Evolutionary conservation across 1,140 invertebrate genomes (phyloP).

Genomic region (Marisa cornuarietis): DNA sequence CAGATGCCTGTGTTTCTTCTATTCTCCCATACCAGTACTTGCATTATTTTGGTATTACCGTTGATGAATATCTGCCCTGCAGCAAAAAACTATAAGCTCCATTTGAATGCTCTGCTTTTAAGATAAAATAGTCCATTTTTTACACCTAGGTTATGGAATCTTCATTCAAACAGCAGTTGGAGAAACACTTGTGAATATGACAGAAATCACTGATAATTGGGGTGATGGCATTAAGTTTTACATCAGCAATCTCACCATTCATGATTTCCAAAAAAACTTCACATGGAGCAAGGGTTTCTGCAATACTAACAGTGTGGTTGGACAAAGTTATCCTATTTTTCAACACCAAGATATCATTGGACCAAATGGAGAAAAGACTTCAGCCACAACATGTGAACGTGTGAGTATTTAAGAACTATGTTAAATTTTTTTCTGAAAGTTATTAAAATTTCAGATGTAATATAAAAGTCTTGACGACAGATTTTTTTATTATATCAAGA

Average conservation of each 20-base stretch:
- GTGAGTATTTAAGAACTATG: constrained; percentile 30
- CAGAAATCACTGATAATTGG: constrained; percentile 87
- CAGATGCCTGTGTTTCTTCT: no score
- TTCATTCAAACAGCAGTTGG: constrained; percentile 81
- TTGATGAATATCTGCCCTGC: no score
- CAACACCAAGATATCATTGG: constrained; percentile 44
- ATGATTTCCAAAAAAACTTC: constrained; percentile 48
- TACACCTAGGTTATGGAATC: constrained; percentile 78
- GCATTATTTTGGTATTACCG: no score
- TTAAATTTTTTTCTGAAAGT: no score
- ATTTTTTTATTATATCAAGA: no score
- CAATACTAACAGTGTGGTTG: constrained; percentile 14
- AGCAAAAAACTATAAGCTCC: no score
- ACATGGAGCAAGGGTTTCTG: constrained; percentile 43
- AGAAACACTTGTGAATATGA: constrained; percentile 92
- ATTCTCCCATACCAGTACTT: no score
- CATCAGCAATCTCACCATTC: constrained; percentile 54
- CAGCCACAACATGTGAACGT: constrained; percentile 36
- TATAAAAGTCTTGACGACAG: no score
- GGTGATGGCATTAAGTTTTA: constrained; percentile 81
- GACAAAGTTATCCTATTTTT: constrained; percentile 34
- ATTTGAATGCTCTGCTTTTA: no score
- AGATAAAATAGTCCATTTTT: no score
- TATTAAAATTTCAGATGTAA: no score
- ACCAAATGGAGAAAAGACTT: not conserved